Conservation (phyloP, 2,113 vertebrate species). For the Silurus glanis region DNA sequence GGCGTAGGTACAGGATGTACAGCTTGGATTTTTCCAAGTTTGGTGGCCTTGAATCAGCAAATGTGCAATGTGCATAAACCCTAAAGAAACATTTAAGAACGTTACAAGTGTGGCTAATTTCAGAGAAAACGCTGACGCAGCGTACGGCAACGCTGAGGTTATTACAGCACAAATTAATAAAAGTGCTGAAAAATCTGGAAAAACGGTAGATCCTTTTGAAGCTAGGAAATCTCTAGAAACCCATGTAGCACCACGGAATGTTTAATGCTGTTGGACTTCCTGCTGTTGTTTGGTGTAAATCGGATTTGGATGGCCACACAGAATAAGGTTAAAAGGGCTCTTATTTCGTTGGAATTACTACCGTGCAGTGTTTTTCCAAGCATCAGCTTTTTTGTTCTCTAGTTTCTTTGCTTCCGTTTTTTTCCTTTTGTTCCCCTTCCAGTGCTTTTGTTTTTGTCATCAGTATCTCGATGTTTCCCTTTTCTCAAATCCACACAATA, state of each 20-base stretch:
- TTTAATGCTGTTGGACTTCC: neutral
- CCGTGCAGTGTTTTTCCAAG: neutral
- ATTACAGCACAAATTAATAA: neutral
- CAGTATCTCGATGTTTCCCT: conserved; percentile 73
- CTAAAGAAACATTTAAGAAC: neutral
- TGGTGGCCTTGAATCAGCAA: neutral
- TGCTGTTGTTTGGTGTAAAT: neutral
- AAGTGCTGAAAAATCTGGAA: neutral
- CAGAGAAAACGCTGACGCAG: neutral
- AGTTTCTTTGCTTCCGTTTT: neutral
- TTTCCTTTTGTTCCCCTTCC: conserved; percentile 54
- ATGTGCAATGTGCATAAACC: neutral
- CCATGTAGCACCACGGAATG: neutral
- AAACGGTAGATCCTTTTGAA: neutral
- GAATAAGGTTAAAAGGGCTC: neutral
- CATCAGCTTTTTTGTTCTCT: neutral
- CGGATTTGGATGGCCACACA: neutral
- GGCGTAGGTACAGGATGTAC: neutral
- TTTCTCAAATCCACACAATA: conserved; percentile 57
- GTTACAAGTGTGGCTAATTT: neutral
- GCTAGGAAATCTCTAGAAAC: neutral
- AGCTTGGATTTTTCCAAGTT: neutral
- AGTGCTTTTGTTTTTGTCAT: conserved; percentile 59
- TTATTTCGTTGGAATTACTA: neutral
- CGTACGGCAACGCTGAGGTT: neutral